Evolutionary conservation across 35 echinoderm and acorn worm genomes (phyloP).

Genomic region (Heliocidaris erythrogramma): DNA sequence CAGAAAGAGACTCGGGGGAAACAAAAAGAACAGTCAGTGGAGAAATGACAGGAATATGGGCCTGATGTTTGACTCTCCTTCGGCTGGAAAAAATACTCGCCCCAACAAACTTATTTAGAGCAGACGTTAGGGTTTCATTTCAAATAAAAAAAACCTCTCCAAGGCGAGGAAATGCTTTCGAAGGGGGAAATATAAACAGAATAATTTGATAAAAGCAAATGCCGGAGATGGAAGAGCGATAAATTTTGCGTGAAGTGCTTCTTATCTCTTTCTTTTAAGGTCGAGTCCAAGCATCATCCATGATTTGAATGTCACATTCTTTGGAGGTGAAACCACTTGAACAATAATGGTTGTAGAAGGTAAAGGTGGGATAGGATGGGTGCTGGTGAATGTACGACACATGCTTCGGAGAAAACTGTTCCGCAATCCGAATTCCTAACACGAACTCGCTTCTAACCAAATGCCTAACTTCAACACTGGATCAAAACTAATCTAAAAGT

Average conservation of each 20-base stretch:
- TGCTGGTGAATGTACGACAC: no score
- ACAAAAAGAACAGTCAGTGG: neutral
- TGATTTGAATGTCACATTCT: neutral
- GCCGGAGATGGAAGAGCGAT: neutral
- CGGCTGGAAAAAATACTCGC: neutral
- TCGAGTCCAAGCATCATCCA: neutral
- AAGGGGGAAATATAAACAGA: neutral
- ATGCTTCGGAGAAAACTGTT: no score
- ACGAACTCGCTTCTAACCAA: no score
- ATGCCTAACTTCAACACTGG: no score
- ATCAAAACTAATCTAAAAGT: no score
- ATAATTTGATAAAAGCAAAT: neutral
- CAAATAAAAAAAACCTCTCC: neutral
- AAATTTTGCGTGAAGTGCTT: neutral
- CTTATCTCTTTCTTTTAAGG: neutral
- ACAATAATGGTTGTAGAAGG: no score
- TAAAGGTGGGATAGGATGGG: no score
- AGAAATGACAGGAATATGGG: neutral
- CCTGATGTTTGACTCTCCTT: neutral
- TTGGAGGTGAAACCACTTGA: neutral
- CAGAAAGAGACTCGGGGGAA: no score
- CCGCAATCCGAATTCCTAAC: no score
- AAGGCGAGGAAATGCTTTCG: neutral
- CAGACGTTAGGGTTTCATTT: neutral
- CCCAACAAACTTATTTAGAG: neutral